Evolutionary conservation across 2,888 invertebrate species (phyloP).

Genomic region (Gibbula magus): DNA sequence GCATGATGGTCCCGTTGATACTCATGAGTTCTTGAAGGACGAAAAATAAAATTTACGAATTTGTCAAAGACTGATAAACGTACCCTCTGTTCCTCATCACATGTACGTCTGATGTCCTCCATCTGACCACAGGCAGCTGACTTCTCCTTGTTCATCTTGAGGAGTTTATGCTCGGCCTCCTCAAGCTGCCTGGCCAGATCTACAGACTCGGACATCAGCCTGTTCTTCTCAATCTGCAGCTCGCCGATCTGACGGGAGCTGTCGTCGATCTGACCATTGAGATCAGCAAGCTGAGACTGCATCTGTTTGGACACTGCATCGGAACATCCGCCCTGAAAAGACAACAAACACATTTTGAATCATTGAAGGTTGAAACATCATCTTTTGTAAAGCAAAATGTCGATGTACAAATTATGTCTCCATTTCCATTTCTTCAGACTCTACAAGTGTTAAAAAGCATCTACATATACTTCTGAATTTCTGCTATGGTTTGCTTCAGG

Average conservation of each 20-base stretch:
- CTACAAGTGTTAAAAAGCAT: too few relatives aligned
- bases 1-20: too few relatives aligned
- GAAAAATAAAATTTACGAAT: too few relatives aligned
- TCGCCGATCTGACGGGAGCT: constrained; percentile 97
- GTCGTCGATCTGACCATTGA: constrained; percentile 96
- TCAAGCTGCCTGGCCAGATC: constrained; percentile 97
- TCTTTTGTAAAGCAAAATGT: too few relatives aligned
- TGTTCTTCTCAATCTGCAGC: constrained; percentile 88
- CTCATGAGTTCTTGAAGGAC: too few relatives aligned
- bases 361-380: too few relatives aligned
- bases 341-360: too few relatives aligned
- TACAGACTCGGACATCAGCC: constrained; percentile 96
- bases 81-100: constrained; percentile 90
- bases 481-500: too few relatives aligned
- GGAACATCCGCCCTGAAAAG: constrained; percentile 86
- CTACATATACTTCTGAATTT: too few relatives aligned
- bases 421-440: too few relatives aligned
- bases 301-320: constrained; percentile 99
- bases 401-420: too few relatives aligned
- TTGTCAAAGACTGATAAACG: constrained; percentile 1
- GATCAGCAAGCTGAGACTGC: constrained; percentile 95
- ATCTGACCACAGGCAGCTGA: constrained; percentile 95
- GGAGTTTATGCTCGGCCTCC: constrained; percentile 97
- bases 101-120: constrained; percentile 97
- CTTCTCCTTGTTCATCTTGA: constrained; percentile 93